Evolutionary conservation across 2,113 vertebrate genomes (phyloP), one percentile per base, ranked within the genome.

Genomic region (Casuarius casuarius): DNA sequence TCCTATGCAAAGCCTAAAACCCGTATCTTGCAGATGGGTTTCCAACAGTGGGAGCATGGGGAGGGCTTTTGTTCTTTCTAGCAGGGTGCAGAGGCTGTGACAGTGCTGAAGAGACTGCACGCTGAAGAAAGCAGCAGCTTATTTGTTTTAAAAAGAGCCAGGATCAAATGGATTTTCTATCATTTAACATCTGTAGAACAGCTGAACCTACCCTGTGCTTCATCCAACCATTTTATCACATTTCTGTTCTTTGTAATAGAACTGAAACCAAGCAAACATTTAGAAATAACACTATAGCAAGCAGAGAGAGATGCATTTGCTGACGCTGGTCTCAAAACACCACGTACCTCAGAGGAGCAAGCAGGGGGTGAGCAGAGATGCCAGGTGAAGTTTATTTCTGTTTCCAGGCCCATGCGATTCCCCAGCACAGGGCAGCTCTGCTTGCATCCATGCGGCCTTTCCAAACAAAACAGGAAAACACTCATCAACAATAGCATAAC

Each of bases 171-270:
- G 61, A 40, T 80, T 74, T 77, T 46, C 56, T 58, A 5, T 31
- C 49, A 65, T 79, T 76, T 29, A 88, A 88, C 97, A 96, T 93
- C 93, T 97, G 96, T 9, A 68, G 22, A 56, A 42, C 95, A 97
- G 93, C 94, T 97, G 97, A 74, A 19, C 78, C 48, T 74, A n/a
- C 7, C 63, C 76, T 13, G n/a, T 16, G 51, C 80, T 80, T 35
- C 71, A 70, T 35, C 59, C 85, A 72, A 29, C 7, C 14, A 1
- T 81, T 92, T 73, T 29, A 28, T 78, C 31, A 21, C 42, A 2
- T 54, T 93, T 81, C 56, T 89, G 58, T 54, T 46, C 95, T 90
- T 46, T 87, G 84, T 26, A 48, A 63, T 22, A 59, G 38, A 42
- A 8, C 21, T 28, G 38, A 48, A 75, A 77, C 35, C 33, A 20